Percentiles rank a stretch among this genome's conserved stretches.
Evolutionary conservation across 2,113 vertebrate genomes (phyloP).

Genomic region (Enhydra lutris): DNA sequence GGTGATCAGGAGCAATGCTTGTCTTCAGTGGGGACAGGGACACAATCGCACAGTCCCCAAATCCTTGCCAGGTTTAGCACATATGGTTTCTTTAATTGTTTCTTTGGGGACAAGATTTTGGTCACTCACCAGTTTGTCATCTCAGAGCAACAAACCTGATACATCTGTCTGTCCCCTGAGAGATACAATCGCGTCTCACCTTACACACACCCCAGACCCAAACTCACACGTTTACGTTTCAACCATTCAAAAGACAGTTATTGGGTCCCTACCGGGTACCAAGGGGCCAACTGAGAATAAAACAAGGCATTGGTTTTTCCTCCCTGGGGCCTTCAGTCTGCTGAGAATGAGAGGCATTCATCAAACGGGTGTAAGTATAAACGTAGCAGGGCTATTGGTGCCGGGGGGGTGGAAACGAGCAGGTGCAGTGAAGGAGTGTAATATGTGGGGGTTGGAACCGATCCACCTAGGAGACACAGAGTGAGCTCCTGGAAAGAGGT

Average conservation of each 20-base stretch:
- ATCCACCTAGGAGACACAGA: neutral
- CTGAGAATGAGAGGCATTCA: neutral
- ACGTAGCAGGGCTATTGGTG: fast-evolving
- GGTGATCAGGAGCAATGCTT: too few species aligned
- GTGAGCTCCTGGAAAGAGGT: neutral
- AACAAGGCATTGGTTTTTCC: neutral
- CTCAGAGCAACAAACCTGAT: neutral
- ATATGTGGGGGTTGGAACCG: fast-evolving
- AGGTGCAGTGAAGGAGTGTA: neutral
- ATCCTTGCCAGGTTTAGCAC: neutral
- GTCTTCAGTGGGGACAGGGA: neutral
- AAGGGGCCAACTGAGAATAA: neutral
- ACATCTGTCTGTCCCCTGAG: neutral
- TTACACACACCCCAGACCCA: neutral
- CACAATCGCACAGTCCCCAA: neutral
- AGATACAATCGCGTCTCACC: fast-evolving
- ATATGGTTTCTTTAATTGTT: neutral
- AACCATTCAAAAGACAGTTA: neutral
- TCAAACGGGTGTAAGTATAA: neutral
- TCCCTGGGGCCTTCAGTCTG: neutral
- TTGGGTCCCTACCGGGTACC: neutral
- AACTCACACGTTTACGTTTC: neutral
- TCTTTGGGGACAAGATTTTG: neutral
- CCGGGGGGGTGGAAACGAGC: too few species aligned
- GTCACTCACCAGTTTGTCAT: neutral